Conservation (phyloP, 2,888 invertebrate species). For the Stenurella melanura region DNA sequence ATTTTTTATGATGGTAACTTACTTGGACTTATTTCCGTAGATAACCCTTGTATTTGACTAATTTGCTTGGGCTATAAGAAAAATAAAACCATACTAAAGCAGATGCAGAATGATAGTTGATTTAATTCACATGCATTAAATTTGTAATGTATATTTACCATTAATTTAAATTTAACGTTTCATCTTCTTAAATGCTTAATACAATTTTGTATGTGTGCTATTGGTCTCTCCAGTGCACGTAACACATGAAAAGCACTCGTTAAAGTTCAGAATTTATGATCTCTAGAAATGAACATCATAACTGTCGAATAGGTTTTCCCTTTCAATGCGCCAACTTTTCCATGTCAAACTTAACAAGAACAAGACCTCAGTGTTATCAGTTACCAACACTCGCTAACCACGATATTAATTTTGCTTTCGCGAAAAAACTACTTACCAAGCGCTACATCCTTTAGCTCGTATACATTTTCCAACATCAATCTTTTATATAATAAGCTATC, state of each 20-base stretch:
- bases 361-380: constrained; percentile 23
- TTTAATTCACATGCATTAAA: neutral
- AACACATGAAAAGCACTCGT: neutral
- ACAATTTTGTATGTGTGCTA: neutral
- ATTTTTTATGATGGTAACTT: too few species aligned
- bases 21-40: too few species aligned
- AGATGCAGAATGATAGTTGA: neutral
- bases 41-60: too few species aligned
- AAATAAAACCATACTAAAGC: neutral
- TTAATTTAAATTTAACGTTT: constrained; percentile 2
- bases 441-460: neutral
- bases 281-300: constrained; percentile 9
- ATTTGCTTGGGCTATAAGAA: too few species aligned
- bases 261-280: constrained; percentile 10
- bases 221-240: neutral
- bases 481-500: constrained; percentile 1
- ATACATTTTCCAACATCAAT: constrained; percentile 21
- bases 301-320: constrained; percentile 17
- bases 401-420: constrained; percentile 12
- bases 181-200: neutral
- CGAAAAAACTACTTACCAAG: neutral
- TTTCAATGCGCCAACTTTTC: constrained; percentile 11
- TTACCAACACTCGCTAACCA: constrained; percentile 20
- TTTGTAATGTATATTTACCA: neutral
- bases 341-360: constrained; percentile 15